A percentile compares a stretch with the other conserved stretches of the same genome.
Conservation (phyloP, 2,113 vertebrate genomes). For the Callithrix jacchus region DNA sequence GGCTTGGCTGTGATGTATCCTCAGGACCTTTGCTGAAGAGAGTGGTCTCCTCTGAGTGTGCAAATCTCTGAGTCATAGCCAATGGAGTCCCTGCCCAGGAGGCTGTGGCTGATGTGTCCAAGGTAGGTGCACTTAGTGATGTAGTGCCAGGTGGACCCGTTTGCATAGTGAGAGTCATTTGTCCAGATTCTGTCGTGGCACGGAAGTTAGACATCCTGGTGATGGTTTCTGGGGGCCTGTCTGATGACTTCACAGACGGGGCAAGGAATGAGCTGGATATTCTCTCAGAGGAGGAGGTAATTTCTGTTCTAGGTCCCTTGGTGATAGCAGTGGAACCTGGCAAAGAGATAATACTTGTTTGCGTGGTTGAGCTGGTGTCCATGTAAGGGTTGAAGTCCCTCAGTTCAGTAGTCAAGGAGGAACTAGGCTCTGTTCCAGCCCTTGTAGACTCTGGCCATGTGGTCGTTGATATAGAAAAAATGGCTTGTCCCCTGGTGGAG, state of each 20-base stretch:
- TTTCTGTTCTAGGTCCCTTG: not conserved
- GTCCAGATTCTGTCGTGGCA: not conserved
- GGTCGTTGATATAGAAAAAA: not conserved
- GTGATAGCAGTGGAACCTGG: no score
- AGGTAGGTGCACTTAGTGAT: no score
- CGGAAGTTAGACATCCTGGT: not conserved
- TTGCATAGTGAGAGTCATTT: not conserved
- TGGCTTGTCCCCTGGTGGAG: not conserved
- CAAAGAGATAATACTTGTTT: not conserved
- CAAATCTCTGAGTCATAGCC: not conserved
- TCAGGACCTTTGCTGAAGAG: not conserved
- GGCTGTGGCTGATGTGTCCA: not conserved
- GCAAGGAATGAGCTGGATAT: not conserved
- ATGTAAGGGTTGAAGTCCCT: no score
- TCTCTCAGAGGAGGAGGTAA: not conserved
- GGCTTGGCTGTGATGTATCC: not conserved
- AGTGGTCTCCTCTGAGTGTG: not conserved
- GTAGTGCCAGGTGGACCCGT: no score
- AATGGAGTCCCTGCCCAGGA: not conserved
- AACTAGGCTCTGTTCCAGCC: not conserved
- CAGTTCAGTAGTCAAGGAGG: not conserved
- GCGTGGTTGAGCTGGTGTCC: not conserved
- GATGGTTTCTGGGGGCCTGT: not conserved
- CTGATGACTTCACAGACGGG: not conserved
- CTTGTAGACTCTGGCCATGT: not conserved